Base-by-base conservation (phyloP, 1,140 invertebrate genomes). In the Bilobella aurantiaca region DNA sequence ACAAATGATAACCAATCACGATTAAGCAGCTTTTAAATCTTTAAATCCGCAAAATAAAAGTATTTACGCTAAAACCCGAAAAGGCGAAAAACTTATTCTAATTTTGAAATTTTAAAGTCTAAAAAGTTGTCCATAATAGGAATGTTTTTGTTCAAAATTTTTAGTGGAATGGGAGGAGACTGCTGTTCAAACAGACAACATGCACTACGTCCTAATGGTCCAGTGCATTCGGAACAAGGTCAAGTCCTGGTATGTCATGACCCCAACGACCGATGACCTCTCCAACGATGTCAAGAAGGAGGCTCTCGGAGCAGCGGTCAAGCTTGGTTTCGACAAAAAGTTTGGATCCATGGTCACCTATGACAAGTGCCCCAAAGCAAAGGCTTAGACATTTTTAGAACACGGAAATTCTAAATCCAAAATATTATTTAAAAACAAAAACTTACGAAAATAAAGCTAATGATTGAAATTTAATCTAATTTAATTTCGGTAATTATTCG, bases 161-260 rank as follows among this genome's bases (percentile, higher is more conserved):
- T 42, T 42, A 58, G 57, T 29, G 21, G 57, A 58, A 14, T 3
- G 3, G 25, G 25, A 58, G 25, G 57, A 58, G 28, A 21, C 21
- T 12, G 29, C 29, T 12, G 57, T 58, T 58, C 12, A 3, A 5
- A 58, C 57, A 12, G 57, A 58, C 29, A 58, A 58, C 28, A 58
- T 14, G 8, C 25, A 28, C 29, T 58, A 58, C 28, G 25, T 58
- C 25, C 57, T 58, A 3, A 58, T 58, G 57, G 25, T 58, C 30
- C 57, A 31, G 25, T 58, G 57, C 57, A 29, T 31, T 21, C 21
- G 57, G 25, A 58, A 58, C 23, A 29, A 3, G 28, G 30, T 58
- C 28, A 58, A 58, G 29, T 58, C 57, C 57, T 58, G 57, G 57
- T 58, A 58, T 29, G 57, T 31, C 23, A 58, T 58, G 57, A 29